These are phyloP conservation scores for Bryconaethiops microstoma DNA, from an alignment of 2,797 vertebrate genomes.

Conservation along the genomic window DNA sequence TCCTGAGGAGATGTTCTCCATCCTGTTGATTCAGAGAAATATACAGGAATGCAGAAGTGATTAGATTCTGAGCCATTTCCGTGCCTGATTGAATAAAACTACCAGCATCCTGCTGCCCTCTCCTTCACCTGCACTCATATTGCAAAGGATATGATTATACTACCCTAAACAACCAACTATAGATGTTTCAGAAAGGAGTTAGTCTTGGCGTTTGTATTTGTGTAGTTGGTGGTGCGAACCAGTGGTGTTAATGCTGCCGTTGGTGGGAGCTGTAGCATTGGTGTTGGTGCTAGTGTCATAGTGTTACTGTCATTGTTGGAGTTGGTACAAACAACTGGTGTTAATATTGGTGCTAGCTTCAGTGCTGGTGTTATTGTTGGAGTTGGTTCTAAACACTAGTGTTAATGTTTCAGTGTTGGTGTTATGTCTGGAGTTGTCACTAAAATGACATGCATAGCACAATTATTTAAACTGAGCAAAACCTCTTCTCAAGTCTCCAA, in stretches of 20 bases:
- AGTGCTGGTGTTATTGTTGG: background rate
- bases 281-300: background rate
- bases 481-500: too few relatives aligned
- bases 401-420: too few relatives aligned
- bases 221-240: background rate
- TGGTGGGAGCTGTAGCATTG: background rate
- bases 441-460: too few relatives aligned
- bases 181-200: background rate
- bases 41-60: conserved; percentile 68
- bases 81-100: conserved; percentile 69
- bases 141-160: background rate
- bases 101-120: conserved; percentile 63
- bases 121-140: conserved; percentile 14
- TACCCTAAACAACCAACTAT: background rate
- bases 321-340: background rate
- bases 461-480: too few relatives aligned
- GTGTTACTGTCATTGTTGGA: too few relatives aligned
- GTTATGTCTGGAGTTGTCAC: too few relatives aligned
- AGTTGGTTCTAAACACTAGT: background rate
- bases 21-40: conserved; percentile 23
- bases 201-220: background rate
- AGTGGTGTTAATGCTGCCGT: background rate
- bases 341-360: background rate
- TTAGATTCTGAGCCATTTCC: conserved; percentile 77
- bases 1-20: conserved; percentile 3